phyloP scores from a whole-genome alignment of 2,113 vertebrate species.

The Synodontis membranacea region DNA sequence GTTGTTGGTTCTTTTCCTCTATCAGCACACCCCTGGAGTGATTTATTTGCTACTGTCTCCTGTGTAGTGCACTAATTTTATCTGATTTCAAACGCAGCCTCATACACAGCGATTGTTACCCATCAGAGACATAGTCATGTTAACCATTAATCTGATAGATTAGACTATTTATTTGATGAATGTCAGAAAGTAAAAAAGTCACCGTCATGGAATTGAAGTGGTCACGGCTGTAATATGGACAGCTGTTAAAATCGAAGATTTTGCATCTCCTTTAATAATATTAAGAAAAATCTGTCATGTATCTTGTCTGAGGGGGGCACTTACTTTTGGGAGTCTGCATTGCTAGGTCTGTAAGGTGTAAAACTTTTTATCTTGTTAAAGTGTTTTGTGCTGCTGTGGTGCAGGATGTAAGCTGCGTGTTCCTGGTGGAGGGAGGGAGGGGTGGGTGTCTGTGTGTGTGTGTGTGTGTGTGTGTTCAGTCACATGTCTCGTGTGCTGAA shows the following conservation, averaged over 20 bases:
- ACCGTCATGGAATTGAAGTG: not conserved
- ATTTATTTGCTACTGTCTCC: too few species aligned
- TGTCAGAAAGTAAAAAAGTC: not conserved
- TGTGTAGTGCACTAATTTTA: not conserved
- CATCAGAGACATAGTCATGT: not conserved
- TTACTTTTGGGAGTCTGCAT: not conserved
- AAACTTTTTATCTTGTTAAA: not conserved
- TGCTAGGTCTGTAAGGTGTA: not conserved
- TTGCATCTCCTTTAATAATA: not conserved
- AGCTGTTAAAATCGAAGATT: not conserved
- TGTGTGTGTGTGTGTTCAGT: constrained; percentile 24
- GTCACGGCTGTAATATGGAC: not conserved
- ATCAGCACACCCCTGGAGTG: not conserved
- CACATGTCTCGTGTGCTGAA: constrained; percentile 22
- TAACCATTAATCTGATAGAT: not conserved
- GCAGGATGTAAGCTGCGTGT: not conserved
- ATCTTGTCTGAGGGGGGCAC: not conserved
- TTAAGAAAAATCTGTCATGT: not conserved
- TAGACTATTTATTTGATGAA: not conserved
- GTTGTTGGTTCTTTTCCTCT: not conserved
- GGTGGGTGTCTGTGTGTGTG: not conserved
- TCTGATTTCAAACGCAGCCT: not conserved
- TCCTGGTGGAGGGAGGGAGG: not conserved
- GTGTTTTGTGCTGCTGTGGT: not conserved
- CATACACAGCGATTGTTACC: not conserved